Evolutionary conservation across 2,888 invertebrate genomes (phyloP), one percentile per base, ranked within the genome.

Genomic region (Phorcus lineatus): DNA sequence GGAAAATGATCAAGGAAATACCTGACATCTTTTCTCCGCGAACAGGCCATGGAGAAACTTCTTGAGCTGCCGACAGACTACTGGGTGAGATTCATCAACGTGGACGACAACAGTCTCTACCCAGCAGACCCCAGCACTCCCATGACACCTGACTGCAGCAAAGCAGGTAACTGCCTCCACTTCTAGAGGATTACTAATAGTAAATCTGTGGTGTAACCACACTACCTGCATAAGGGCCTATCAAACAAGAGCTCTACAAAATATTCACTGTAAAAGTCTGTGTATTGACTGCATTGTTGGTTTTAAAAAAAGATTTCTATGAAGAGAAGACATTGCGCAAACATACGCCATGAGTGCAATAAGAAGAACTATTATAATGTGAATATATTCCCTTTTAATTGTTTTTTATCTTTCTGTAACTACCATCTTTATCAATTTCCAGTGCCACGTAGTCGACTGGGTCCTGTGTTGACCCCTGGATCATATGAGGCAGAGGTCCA

Each of bases 21-120:
- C n/a, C n/a, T n/a, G n/a, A n/a, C n/a, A n/a, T n/a, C n/a, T n/a
- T n/a, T n/a, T n/a, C n/a, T n/a, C n/a, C n/a, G n/a, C n/a, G n/a
- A n/a, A 9, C 83, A 90, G 90, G 90, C 90, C 31, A 88, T 91
- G 89, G 90, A 91, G 47, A 83, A 84, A 40, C 76, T 91, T 57
- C 85, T 91, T 81, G 86, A 86, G 74, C 84, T 91, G 9, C 87
- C 90, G 7, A 82, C 84, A 67, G 88, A 89, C 78, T 91, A 88
- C 82, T 91, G 91, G 91, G 86, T 88, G 74, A 85, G 85, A 36
- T 86, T 88, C 40, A 84, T 90, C 55, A 86, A 86, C 81, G 84
- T 90, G 31, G 90, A 90, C 40, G 85, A 84, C 17, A 87, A 87
- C 77, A 89, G 87, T 74, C 82, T 91, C 57, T 89, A 87, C 79